Evolutionary conservation across 1,140 invertebrate genomes (phyloP), one percentile per base, ranked within the genome.

Genomic region (Megathymus violae): DNA sequence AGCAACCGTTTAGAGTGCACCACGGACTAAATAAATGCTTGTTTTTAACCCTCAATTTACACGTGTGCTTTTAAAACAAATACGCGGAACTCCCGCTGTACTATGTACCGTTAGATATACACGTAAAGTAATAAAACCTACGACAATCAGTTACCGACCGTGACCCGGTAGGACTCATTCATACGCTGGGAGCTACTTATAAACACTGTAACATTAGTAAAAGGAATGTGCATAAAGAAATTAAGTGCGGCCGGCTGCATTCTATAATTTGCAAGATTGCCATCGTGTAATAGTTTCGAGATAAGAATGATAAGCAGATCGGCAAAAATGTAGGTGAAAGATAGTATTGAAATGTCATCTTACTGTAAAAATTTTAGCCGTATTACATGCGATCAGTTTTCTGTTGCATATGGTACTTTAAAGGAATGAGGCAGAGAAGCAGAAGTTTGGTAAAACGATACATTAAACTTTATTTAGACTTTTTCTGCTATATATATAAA

Each of bases 131-230:
- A 65, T 71, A 46, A 75, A 51, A 64, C 56, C 64, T 62, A 58
- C 43, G 31, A 44, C 74, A 74, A 86, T 79, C 82, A 78, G 80
- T 82, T 74, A 73, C 58, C 78, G 81, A 74, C 82, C 84, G 80
- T 88, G 85, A 89, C 85, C 82, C 74, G 78, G 10, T 44, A 44
- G 22, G 40, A 19, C 27, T 58, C 41, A 44, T 27, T 58, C 7
- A 43, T 25, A 43, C 17, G 5, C 40, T 31, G 10, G 19, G 19
- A 22, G 5, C 19, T 5, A 5, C 2, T 22, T 22, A 22, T 5
- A 22, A 22, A 22, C 2, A 22, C 2, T 22, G 19, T 22, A 31
- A 9, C 27, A 31, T 1, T 31, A 31, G 27, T 9, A 9, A 4
- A 31, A 7, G n/a, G 27, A 31, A 31, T 9, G 27, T 31, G 27